phyloP scores from a whole-genome alignment of 2,113 vertebrate species.

The Salvelinus alpinus region DNA sequence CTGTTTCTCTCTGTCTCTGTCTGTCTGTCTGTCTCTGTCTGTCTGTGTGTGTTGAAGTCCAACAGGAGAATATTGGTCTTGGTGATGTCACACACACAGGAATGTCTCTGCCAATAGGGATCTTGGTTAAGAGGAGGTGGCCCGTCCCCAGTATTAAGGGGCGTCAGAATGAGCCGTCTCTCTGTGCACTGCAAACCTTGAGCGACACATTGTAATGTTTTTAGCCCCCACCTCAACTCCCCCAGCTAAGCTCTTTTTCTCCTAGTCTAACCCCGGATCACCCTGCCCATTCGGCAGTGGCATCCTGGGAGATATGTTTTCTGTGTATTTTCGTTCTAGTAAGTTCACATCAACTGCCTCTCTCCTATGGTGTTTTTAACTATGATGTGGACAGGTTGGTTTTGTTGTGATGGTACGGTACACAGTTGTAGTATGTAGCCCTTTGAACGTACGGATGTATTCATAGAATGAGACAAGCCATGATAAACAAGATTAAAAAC shows the following conservation, averaged over 20 bases:
- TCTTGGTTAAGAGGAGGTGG: conserved; percentile 20
- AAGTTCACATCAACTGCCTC: conserved; percentile 62
- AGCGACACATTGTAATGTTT: conserved; percentile 36
- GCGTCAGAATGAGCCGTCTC: conserved; percentile 29
- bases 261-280: conserved; percentile 50
- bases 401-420: conserved; percentile 15
- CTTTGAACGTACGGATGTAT: conserved; percentile 45
- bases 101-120: conserved; percentile 39
- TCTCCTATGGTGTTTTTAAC: conserved; percentile 40
- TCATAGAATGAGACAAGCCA: conserved; percentile 69
- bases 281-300: conserved; percentile 30
- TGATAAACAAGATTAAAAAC: conserved; percentile 51
- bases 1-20: too few species aligned
- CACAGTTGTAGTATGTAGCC: conserved; percentile 35
- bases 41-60: background rate
- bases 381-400: conserved; percentile 23
- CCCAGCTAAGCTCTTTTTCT: conserved; percentile 67
- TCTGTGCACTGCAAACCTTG: conserved; percentile 57
- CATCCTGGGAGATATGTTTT: background rate
- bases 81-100: background rate
- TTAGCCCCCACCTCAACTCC: conserved; percentile 11
- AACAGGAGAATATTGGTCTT: background rate
- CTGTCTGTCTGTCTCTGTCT: accelerated
- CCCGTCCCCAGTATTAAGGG: conserved; percentile 38
- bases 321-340: conserved; percentile 19